phyloP scores from a whole-genome alignment of 2,888 invertebrate genomes.

The Phyto melanocephala region DNA sequence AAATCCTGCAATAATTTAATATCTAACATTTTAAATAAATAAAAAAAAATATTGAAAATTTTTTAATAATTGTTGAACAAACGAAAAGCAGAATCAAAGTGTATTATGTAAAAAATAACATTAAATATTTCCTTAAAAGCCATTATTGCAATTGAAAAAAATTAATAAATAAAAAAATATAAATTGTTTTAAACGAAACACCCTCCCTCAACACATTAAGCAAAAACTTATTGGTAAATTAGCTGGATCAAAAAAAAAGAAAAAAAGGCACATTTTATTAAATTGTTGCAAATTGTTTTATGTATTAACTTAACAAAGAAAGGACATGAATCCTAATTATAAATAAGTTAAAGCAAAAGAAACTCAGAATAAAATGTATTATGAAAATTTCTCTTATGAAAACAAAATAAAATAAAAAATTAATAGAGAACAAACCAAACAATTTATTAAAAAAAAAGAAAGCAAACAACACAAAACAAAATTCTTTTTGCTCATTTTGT shows the following conservation, averaged over 20 bases:
- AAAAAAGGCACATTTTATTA: constrained; percentile 53
- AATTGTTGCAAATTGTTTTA: constrained; percentile 58
- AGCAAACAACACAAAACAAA: constrained; percentile 38
- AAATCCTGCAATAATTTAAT: constrained; percentile 48
- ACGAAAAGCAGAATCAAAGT: constrained; percentile 28
- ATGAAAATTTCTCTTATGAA: neutral
- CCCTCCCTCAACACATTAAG: neutral
- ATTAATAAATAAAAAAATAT: neutral
- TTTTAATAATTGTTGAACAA: constrained; percentile 49
- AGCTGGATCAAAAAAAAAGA: constrained; percentile 38
- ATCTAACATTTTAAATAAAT: constrained; percentile 9
- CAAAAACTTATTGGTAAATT: constrained; percentile 30
- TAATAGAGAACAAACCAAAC: neutral
- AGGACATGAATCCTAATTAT: constrained; percentile 33
- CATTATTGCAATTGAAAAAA: constrained; percentile 34
- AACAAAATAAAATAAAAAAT: constrained; percentile 23
- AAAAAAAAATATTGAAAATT: constrained; percentile 10
- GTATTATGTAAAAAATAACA: constrained; percentile 37
- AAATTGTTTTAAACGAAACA: constrained; percentile 10
- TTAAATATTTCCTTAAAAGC: constrained; percentile 33
- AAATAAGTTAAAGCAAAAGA: constrained; percentile 28
- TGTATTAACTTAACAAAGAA: constrained; percentile 7
- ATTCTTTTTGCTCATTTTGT: constrained; percentile 58
- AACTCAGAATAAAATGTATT: neutral
- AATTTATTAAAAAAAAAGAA: neutral